A percentile compares a stretch with the other conserved stretches of the same genome.
phyloP scores from a whole-genome alignment of 2,113 vertebrate species.

The Centropus bengalensis region DNA sequence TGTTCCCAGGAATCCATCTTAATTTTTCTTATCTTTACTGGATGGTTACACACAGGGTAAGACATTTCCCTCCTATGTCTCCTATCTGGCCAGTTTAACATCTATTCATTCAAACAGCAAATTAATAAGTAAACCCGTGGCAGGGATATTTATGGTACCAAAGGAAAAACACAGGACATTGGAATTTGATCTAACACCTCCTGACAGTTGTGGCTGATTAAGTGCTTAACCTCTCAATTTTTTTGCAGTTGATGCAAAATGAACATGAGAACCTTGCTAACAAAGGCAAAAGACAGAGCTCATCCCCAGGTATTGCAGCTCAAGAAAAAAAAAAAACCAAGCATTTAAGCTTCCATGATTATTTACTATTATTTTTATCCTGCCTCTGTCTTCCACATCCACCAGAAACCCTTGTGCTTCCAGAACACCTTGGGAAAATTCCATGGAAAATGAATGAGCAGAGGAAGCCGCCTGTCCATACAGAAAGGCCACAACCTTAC shows the following conservation, averaged over 20 bases:
- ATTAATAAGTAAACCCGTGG: neutral
- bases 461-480: neutral
- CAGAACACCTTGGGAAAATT: neutral
- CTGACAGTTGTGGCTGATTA: constrained; percentile 25
- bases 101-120: neutral
- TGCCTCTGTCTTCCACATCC: neutral
- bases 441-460: neutral
- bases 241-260: neutral
- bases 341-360: neutral
- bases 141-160: neutral
- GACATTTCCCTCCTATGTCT: neutral
- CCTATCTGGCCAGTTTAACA: neutral
- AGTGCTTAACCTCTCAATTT: constrained; percentile 14
- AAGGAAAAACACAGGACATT: neutral
- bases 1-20: neutral
- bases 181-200: neutral
- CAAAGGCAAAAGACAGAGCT: neutral
- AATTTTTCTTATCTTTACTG: neutral
- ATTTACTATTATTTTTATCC: neutral
- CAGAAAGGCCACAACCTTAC: neutral
- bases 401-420: neutral
- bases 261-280: neutral
- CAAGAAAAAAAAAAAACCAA: neutral
- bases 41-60: neutral
- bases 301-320: neutral